Evolutionary conservation across 2,113 vertebrate species (phyloP).

Genomic region (Globicephala melas): DNA sequence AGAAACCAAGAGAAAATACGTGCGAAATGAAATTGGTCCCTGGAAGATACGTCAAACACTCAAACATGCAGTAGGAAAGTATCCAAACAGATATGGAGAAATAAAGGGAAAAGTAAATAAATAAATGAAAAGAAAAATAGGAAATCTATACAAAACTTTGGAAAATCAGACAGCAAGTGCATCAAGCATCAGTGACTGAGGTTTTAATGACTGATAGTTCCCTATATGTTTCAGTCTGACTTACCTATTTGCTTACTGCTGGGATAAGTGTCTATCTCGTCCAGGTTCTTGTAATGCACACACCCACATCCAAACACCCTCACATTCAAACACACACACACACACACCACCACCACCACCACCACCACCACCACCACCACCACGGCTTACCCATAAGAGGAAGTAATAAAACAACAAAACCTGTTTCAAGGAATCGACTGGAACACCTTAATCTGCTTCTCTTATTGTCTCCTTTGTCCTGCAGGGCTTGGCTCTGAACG

Average conservation of each 20-base stretch:
- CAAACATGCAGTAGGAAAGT: neutral
- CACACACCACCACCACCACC: neutral
- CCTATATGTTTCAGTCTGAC: neutral
- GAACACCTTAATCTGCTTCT: neutral
- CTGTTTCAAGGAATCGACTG: neutral
- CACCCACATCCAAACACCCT: neutral
- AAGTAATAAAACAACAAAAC: slow-evolving; percentile 35
- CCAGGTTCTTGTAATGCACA: neutral
- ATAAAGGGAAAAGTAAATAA: neutral
- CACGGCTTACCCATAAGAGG: neutral
- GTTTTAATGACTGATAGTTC: neutral
- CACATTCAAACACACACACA: too few relatives aligned
- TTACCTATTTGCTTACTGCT: neutral
- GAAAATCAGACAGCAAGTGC: neutral
- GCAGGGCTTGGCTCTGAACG: neutral
- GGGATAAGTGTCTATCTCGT: neutral
- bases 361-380: too few relatives aligned
- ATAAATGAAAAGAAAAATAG: neutral
- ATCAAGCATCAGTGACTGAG: neutral
- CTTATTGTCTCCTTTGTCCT: neutral
- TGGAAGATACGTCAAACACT: neutral
- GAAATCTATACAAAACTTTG: neutral
- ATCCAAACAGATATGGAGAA: neutral
- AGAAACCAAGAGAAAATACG: neutral
- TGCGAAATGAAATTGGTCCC: neutral